Base-by-base conservation (phyloP, 1,140 invertebrate genomes). In the Matsumurasca onukii region DNA sequence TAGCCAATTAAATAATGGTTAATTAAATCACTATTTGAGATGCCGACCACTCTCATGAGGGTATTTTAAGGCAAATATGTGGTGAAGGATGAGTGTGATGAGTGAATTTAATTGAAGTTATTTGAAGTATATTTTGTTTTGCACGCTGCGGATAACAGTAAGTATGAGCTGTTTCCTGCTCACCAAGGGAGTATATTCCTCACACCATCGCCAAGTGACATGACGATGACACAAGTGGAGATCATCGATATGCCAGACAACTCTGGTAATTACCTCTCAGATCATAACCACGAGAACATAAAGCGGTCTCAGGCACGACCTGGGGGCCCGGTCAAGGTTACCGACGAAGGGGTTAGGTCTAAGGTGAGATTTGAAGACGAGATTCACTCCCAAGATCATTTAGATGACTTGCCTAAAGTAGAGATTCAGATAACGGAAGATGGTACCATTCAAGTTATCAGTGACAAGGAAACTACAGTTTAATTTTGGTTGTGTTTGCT, bases 391-490 rank as follows among this genome's bases (percentile, higher is more conserved):
- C 34, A 34, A 24, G 63, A 64, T 45, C 66, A 57, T 45, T 68
- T 72, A 25, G 71, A 74, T 29, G 70, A 74, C 48, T 64, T 62
- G 3, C 62, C 59, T 27, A 68, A 71, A 52, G 75, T 75, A 48
- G 71, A 73, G 25, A 74, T 76, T 63, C 70, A 75, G 52, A 74
- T 76, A n/a, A 73, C 72, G 66, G 71, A 76, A 68, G 74, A 75
- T 72, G 74, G 75, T 17, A 69, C 70, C 20, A 73, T 76, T 34
- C 67, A 75, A 69, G 74, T 76, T 51, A 75, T 75, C 45, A 74
- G 72, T 39, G 75, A 76, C 52, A 75, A 73, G 39, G 75, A 76
- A 67, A 76, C 73, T 1, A 76, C 73, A 55, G 74, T 76, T 64
- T 76, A 66, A 69, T 45, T 20, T 20, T 51, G 52, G 30, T 5